phyloP scores from a whole-genome alignment of 2,888 invertebrate species.

The Acronicta aceris region DNA sequence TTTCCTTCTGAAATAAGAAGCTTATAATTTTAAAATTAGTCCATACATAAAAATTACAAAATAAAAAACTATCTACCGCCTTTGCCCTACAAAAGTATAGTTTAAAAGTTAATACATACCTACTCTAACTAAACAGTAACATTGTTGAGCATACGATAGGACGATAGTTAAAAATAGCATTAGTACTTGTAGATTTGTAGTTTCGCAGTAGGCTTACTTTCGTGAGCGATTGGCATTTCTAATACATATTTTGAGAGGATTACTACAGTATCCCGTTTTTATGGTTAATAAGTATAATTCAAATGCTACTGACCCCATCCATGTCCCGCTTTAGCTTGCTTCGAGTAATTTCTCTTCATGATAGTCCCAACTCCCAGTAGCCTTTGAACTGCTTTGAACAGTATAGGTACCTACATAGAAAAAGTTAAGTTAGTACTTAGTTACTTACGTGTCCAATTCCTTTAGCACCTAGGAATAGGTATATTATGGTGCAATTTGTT shows the following conservation, averaged over 20 bases:
- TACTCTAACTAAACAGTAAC: slow-evolving; percentile 25
- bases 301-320: slow-evolving; percentile 43
- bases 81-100: slow-evolving; percentile 42
- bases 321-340: slow-evolving; percentile 49
- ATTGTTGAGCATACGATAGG: slow-evolving; percentile 51
- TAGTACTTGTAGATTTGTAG: slow-evolving; percentile 55
- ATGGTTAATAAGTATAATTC: slow-evolving; percentile 26
- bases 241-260: slow-evolving; percentile 36
- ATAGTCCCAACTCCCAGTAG: slow-evolving; percentile 43
- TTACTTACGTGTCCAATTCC: slow-evolving; percentile 11
- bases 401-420: slow-evolving; percentile 14
- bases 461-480: slow-evolving; percentile 23
- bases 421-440: slow-evolving; percentile 25
- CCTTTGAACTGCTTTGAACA: slow-evolving; percentile 33
- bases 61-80: slow-evolving; percentile 35
- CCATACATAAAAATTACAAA: neutral
- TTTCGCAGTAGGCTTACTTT: slow-evolving; percentile 52
- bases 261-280: slow-evolving; percentile 23
- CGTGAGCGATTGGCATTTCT: slow-evolving; percentile 37
- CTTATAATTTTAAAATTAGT: slow-evolving; percentile 5
- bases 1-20: neutral
- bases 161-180: slow-evolving; percentile 28
- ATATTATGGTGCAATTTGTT: slow-evolving; percentile 30
- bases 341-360: slow-evolving; percentile 19
- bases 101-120: slow-evolving; percentile 31